Base-by-base conservation (phyloP, 2,888 invertebrate species). In the Helicoverpa assulta region DNA sequence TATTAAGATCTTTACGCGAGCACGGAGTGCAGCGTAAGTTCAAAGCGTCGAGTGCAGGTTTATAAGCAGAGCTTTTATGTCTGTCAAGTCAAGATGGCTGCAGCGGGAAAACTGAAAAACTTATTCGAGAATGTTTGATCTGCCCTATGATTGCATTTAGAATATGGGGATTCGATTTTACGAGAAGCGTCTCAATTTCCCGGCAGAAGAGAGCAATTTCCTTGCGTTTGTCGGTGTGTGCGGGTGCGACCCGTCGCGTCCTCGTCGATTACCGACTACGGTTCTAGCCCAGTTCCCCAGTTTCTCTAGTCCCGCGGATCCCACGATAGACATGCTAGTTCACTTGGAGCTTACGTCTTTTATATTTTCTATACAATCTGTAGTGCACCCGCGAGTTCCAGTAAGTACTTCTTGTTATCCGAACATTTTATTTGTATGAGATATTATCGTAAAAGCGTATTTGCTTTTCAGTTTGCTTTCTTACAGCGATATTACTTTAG, bases 161-260 rank as follows among this genome's bases (percentile, higher is more conserved):
- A 81, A 78, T 81, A 76, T 80, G 77, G 81, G 76, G 84, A 88
- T 88, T 90, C 87, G 87, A 89, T 90, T 92, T 90, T 89, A 89
- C 85, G 86, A 91, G 86, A 79, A 90, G 87, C 90, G 83, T 90
- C 92, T 93, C 93, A 91, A 93, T 94, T 94, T 94, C 92, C 94
- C 89, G 86, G 76, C 83, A 87, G 86, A 85, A 86, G 88, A 83
- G 85, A 86, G 90, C 92, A 93, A 94, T 94, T 94, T 94, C 94
- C 93, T 92, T 83, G 84, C 88, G 92, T 92, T 93, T 92, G 93
- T 89, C 90, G 86, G 77, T 76, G 76, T 84, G 81, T 78, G 73
- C 64, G 63, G 55, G 65, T 61, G 65, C 73, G 62, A 74, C 59
- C 53, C 70, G 75, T 70, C 64, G 76, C 71, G 67, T 63, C 62